phyloP scores from a whole-genome alignment of 2,113 vertebrate species.

The Syngnathoides biaculeatus region DNA sequence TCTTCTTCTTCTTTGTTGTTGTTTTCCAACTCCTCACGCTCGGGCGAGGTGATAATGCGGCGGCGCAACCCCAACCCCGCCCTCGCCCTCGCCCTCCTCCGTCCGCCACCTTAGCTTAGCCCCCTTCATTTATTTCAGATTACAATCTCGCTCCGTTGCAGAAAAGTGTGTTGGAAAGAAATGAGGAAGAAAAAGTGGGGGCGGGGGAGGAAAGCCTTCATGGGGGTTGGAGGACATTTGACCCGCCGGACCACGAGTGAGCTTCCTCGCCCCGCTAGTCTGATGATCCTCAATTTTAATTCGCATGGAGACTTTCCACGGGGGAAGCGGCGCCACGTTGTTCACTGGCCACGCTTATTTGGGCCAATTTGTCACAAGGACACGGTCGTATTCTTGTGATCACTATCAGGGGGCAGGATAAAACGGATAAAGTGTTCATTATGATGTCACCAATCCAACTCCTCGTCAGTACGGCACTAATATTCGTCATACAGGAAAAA shows the following conservation, averaged over 20 bases:
- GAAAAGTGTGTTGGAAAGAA: conserved; percentile 49
- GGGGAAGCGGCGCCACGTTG: background rate
- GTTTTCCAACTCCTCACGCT: conserved; percentile 74
- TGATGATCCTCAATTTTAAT: background rate
- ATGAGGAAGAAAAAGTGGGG: conserved; percentile 3
- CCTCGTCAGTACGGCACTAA: no score
- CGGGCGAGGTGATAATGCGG: conserved; percentile 79
- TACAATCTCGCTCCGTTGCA: conserved; percentile 79
- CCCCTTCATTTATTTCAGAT: conserved; percentile 92
- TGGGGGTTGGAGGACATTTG: conserved; percentile 35
- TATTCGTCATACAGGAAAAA: no score
- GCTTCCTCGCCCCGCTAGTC: background rate
- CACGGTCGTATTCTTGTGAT: no score
- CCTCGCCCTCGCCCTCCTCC: background rate
- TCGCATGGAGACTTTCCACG: background rate
- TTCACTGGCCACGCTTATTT: background rate
- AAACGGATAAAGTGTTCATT: no score
- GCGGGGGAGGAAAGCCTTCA: conserved; percentile 8
- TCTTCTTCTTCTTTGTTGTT: conserved; percentile 53
- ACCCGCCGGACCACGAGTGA: conserved; percentile 36
- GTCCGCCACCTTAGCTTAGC: conserved; percentile 29
- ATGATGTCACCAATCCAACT: no score
- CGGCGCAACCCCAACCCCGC: conserved; percentile 19
- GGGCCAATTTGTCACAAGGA: no score
- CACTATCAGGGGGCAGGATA: no score